Base-by-base conservation (phyloP, 1,140 invertebrate species). In the Aphaenogaster rudis region DNA sequence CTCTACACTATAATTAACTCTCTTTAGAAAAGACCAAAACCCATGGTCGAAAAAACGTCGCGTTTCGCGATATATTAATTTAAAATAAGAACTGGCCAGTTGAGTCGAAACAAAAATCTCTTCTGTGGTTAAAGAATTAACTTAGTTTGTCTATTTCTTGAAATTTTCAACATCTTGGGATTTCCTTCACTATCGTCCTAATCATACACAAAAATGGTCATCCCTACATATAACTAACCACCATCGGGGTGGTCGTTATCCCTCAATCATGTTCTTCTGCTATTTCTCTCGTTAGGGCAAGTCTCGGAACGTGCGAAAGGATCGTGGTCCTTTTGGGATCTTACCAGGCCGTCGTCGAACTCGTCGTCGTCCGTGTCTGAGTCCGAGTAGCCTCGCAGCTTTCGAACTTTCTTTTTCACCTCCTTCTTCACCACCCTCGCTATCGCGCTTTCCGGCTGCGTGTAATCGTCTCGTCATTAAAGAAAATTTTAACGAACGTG, bases 371-470 rank as follows among this genome's bases (percentile, higher is more conserved):
- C 94, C 17, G 93, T 92, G 66, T 95, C 94, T 17, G 94, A 95
- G 86, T 95, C 94, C 59, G 95, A 95, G 84, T 54, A 94, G 88
- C 95, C 95, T 93, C 93, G 92, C 88, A 96, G 91, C 88, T 95
- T 95, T 91, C 95, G 95, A 90, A 95, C 94, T 94, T 95, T 95
- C 92, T 94, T 95, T 94, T 95, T 95, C 85, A 95, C 93, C 84
- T 95, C 94, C 88, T 95, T 95, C 92, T 94, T 95, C 79, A 96
- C 93, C 71, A 96, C 93, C 89, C 95, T 94, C 69, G 93, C 93
- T 88, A 96, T 93, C 57, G 92, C 87, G 79, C 92, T 96, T 88
- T 96, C 95, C 88, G 94, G 95, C 96, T 95, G 94, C 94, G 88
- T 94, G 92, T 42, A 90, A 92, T 88, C 69, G 63, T 84, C 33